Percentiles rank a stretch among this genome's conserved stretches.
These are phyloP conservation scores for Rhipidura dahli DNA, from an alignment of 2,113 vertebrate species.

Conservation along the genomic window DNA sequence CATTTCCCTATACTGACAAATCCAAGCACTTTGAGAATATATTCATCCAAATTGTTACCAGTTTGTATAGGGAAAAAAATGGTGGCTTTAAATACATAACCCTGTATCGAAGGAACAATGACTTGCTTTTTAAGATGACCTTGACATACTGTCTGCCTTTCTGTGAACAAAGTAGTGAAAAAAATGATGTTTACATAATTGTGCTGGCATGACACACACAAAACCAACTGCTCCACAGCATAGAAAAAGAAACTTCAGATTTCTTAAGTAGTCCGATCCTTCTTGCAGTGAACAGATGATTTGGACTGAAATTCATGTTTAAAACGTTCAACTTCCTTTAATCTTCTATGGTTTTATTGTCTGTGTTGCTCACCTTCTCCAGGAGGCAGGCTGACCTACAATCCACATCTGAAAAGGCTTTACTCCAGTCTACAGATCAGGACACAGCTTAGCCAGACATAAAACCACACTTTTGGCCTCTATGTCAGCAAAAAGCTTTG, in stretches of 20 bases:
- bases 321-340: constrained; percentile 7
- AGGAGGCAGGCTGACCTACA: not conserved
- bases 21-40: not conserved
- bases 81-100: not conserved
- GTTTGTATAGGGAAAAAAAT: fast-evolving
- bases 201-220: not conserved
- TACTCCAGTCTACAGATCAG: not conserved
- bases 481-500: not conserved
- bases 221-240: not conserved
- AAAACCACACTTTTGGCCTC: not conserved
- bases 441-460: not conserved
- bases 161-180: not conserved
- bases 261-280: not conserved
- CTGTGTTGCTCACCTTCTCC: not conserved
- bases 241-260: not conserved
- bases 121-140: not conserved
- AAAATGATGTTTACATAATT: not conserved
- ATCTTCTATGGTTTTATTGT: not conserved
- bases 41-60: not conserved
- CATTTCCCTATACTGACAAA: not conserved
- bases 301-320: not conserved
- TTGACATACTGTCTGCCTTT: not conserved
- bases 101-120: not conserved
- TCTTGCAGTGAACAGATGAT: not conserved
- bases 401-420: not conserved